Base-by-base conservation (phyloP, 2,113 vertebrate species). In the Etia nguti region DNA sequence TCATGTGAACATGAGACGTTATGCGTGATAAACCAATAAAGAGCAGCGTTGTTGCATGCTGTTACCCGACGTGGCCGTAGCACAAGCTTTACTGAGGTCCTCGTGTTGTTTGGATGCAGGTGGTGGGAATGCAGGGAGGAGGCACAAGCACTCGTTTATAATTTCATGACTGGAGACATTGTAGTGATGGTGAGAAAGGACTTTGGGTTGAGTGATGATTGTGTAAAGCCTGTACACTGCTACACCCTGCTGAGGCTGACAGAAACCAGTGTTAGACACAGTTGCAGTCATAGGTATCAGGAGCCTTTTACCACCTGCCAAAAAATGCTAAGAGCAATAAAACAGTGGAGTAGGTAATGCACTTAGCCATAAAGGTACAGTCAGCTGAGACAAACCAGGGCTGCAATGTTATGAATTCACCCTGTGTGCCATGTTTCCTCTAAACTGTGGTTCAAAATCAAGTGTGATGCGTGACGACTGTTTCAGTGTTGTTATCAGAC, bases 1-100 rank as follows among this genome's bases (percentile, higher is more conserved):
- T 60, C 75, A 50, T 34, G 87, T 26, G 83, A 93, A 90, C 92
- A 81, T 18, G 84, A 89, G 80, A 75, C n/a, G 10, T 26, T 3
- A 10, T 38, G 29, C n/a, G 59, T 75, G 77, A 83, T 86, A 38
- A 54, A 48, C 73, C 82, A 36, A 50, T 86, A 60, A 83, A 73
- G 56, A 31, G 55, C 24, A 5, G 50, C 43, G 6, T 7, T 36
- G 79, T 83, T 68, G 88, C 34, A 31, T 85, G 65, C 41, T 22
- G 11, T 83, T 68, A 81, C 68, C 34, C 1, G 10, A 79, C 29
- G 4, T 24, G 48, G 38, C 83, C 16, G 15, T 87, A 12, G 24
- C n/a, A 4, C 34, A 11, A 38, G 60, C 8, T 79, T 62, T 34
- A n/a, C 59, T 46, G 43, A 48, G 4, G 26, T 5, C 34, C 46